Evolutionary conservation across 2,797 vertebrate genomes (phyloP).

Genomic region (Dipus sagitta): DNA sequence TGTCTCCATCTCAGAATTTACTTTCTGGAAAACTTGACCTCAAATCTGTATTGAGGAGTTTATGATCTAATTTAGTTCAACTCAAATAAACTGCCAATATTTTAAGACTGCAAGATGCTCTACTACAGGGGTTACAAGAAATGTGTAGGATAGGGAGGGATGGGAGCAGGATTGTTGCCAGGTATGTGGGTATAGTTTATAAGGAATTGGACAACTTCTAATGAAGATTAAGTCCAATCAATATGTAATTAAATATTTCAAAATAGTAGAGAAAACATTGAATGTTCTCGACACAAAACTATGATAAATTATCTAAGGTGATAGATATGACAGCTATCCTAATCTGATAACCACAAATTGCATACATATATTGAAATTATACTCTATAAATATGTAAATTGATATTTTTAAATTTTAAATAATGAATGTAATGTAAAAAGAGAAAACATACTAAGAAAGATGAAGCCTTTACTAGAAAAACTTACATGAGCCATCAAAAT

Average conservation of each 20-base stretch:
- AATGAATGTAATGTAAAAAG: neutral
- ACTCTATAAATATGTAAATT: neutral
- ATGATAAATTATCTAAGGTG: neutral
- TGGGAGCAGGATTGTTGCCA: rapidly evolving
- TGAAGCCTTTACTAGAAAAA: neutral
- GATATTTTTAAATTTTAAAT: neutral
- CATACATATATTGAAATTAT: neutral
- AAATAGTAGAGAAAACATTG: neutral
- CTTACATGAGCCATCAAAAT: neutral
- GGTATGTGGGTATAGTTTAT: neutral
- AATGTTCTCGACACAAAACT: neutral
- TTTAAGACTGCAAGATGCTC: neutral
- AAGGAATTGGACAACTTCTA: neutral
- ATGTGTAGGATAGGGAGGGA: rapidly evolving
- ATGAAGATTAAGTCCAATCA: neutral
- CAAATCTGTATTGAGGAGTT: neutral
- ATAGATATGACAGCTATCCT: neutral
- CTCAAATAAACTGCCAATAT: neutral
- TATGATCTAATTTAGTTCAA: neutral
- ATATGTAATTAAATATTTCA: neutral
- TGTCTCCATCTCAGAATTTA: neutral
- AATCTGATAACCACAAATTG: neutral
- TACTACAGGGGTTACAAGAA: neutral
- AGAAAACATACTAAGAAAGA: too few species aligned
- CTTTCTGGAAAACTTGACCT: neutral